Conservation (phyloP, 2,888 invertebrate genomes). For the Bombylius discolor region DNA sequence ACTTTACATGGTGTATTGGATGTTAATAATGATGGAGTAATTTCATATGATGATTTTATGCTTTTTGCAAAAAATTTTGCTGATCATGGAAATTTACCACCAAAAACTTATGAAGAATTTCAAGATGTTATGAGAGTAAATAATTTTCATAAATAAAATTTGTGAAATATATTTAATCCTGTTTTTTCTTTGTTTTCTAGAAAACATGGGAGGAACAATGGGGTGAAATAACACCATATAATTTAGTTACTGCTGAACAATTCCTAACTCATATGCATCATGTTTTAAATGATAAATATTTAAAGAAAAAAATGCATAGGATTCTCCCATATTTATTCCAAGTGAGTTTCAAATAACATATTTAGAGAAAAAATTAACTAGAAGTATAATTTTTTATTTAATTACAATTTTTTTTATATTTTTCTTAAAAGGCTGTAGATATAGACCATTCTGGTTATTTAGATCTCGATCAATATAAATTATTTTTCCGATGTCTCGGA, state of each 20-base stretch:
- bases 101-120: conserved; percentile 55
- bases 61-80: conserved; percentile 62
- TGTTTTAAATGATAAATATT: conserved; percentile 59
- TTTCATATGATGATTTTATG: conserved; percentile 69
- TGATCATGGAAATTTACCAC: conserved; percentile 57
- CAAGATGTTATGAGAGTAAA: conserved; percentile 53
- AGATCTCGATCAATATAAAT: conserved; percentile 65
- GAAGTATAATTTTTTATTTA: background rate
- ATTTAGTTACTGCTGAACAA: conserved; percentile 67
- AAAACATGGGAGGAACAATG: conserved; percentile 71
- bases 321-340: conserved; percentile 73
- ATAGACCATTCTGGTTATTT: conserved; percentile 66
- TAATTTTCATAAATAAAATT: conserved; percentile 7
- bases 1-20: conserved; percentile 72
- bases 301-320: conserved; percentile 59
- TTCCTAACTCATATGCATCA: conserved; percentile 73
- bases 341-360: conserved; percentile 34
- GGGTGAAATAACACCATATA: conserved; percentile 69
- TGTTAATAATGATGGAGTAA: conserved; percentile 73
- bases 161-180: no score
- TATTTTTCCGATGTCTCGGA: conserved; percentile 70
- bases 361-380: background rate
- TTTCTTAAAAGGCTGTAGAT: conserved; percentile 55
- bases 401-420: background rate
- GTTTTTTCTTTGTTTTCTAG: no score